Evolutionary conservation across 2,797 vertebrate species (phyloP).

Genomic region (Trematomus bernacchii): DNA sequence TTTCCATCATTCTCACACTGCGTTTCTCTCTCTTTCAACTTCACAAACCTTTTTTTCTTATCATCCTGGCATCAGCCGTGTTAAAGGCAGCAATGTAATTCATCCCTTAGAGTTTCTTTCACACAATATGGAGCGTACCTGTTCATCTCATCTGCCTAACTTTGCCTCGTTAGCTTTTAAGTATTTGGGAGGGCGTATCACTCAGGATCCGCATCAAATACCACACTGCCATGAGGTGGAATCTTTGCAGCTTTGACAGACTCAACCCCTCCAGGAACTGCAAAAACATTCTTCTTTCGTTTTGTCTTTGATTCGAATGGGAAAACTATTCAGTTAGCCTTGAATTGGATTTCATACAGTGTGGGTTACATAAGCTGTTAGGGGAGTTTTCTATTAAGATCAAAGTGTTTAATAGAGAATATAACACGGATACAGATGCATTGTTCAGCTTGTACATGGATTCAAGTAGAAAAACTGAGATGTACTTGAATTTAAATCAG

Average conservation of each 20-base stretch:
- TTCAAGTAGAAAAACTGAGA: not conserved
- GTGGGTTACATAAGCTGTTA: not conserved
- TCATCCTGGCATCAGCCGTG: not conserved
- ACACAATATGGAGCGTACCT: not conserved
- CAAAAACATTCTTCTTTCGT: not conserved
- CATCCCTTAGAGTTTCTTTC: not conserved
- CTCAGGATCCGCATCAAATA: constrained; percentile 19
- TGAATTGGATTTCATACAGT: constrained; percentile 7
- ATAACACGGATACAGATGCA: too few species aligned
- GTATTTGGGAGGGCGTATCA: constrained; percentile 23
- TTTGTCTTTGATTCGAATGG: not conserved
- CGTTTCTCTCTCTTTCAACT: constrained; percentile 15
- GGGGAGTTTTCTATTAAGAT: not conserved
- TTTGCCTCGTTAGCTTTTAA: constrained; percentile 28
- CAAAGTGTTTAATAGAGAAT: not conserved
- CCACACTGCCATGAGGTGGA: not conserved
- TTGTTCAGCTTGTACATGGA: not conserved
- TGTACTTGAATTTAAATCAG: not conserved
- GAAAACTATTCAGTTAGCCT: constrained; percentile 8
- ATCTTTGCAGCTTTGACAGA: constrained; percentile 13
- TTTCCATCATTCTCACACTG: constrained; percentile 10
- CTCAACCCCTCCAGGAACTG: constrained; percentile 15
- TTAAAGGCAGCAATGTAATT: not conserved
- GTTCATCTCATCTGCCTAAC: constrained; percentile 23
- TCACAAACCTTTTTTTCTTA: not conserved